Evolutionary conservation across 2,888 invertebrate species (phyloP).

Genomic region (Drosophila eohydei): DNA sequence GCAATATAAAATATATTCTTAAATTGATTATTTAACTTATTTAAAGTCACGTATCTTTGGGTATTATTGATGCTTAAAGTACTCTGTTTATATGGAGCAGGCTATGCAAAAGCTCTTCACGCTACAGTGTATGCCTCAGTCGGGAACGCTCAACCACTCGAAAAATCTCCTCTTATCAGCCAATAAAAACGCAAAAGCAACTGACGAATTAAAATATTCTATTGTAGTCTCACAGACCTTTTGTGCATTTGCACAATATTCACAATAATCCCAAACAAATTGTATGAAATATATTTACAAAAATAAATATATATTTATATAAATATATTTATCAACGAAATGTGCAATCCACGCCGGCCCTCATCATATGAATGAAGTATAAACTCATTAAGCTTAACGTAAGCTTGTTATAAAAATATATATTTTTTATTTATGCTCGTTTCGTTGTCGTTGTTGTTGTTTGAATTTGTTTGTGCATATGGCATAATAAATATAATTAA

Average conservation of each 20-base stretch:
- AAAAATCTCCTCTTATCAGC: slow-evolving; percentile 1
- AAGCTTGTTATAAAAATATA: slow-evolving; percentile 59
- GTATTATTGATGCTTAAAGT: too few species aligned
- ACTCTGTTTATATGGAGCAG: background rate
- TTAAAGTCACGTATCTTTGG: too few species aligned
- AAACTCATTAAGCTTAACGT: slow-evolving; percentile 59
- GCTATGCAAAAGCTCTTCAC: too few species aligned
- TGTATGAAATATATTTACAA: slow-evolving; percentile 7
- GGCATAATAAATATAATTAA: slow-evolving; percentile 55
- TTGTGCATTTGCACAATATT: slow-evolving; percentile 8
- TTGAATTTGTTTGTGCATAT: slow-evolving; percentile 27
- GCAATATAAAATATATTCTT: background rate
- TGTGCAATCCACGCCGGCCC: slow-evolving; percentile 30
- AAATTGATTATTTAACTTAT: background rate
- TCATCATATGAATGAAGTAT: slow-evolving; percentile 33
- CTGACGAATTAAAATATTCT: slow-evolving; percentile 22
- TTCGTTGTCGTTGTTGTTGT: slow-evolving; percentile 15
- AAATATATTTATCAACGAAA: slow-evolving; percentile 18
- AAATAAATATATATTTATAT: background rate
- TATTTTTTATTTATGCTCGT: slow-evolving; percentile 1
- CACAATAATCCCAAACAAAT: slow-evolving; percentile 36
- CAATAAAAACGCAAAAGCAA: slow-evolving; percentile 9
- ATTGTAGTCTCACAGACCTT: slow-evolving; percentile 17
- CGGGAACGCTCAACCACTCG: background rate
- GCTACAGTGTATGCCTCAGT: background rate